Base-by-base conservation (phyloP, 2,888 invertebrate genomes). In the Tipula vernalis region DNA sequence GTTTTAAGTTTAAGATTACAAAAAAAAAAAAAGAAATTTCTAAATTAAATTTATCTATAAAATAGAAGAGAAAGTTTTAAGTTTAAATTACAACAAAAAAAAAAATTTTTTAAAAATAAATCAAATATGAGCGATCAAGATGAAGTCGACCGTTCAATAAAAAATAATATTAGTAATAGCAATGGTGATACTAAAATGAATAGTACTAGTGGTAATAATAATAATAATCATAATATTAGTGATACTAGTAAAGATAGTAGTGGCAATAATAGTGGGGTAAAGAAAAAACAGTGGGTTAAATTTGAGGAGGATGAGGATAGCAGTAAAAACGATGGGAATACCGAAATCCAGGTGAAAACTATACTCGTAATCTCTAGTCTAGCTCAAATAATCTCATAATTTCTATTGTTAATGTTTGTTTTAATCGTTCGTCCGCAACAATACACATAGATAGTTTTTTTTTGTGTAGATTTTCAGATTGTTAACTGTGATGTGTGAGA, bases 71-170 rank as follows among this genome's bases (percentile, higher is more conserved):
- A 71, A 71, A 71, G 71, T 71, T 57, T 83, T 36, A 13, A 15
- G 83, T 83, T 36, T 83, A 4, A 28, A 5, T 83, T 83, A 39
- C 39, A 39, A 6, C 6, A 39, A 39, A 39, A 39, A 39, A 6
- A 83, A 83, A 83, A 36, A 2, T 28, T 3, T 83, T 28, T 10
- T n/a, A n/a, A n/a, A n/a, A 71, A 71, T 12, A 36, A 36, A 36
- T n/a, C 36, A 36, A 84, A 84, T 84, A 84, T 84, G 84, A 84
- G 85, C 39, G 85, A 85, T 42, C 85, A 42, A 8, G 42, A 85
- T 44, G 85, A 85, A 85, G 41, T 15, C n/a, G 84, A 84, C 15
- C 84, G 84, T 84, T 84, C 41, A n/a, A 84, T 84, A 36, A 84
- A 39, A 44, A 44, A 42, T 42, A 41, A 42, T 18, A 12, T 71